Evolutionary conservation across 2,888 invertebrate species (phyloP).

Genomic region (Trilocha varians): DNA sequence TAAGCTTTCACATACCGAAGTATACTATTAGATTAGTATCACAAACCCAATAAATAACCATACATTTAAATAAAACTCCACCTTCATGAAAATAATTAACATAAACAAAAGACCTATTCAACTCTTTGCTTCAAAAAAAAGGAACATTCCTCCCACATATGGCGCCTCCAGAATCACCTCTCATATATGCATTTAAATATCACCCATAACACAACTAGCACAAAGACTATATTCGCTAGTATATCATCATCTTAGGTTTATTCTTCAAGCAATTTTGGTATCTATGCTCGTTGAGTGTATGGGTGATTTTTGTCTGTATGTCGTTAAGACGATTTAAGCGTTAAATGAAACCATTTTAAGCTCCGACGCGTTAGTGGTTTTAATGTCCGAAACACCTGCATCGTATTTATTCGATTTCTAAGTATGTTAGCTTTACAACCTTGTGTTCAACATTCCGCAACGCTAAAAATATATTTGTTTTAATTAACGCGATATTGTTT

Average conservation of each 20-base stretch:
- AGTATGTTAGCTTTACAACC: conserved; percentile 12
- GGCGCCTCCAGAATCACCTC: conserved; percentile 44
- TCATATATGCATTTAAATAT: background rate
- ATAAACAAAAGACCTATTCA: background rate
- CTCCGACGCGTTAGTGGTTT: conserved; percentile 51
- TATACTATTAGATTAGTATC: background rate
- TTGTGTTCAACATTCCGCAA: too few relatives aligned
- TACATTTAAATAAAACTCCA: background rate
- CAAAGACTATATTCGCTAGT: background rate
- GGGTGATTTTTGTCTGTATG: conserved; percentile 7
- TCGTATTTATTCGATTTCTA: conserved; percentile 39
- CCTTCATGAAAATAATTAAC: background rate
- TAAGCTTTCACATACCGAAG: too few relatives aligned
- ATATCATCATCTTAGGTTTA: background rate
- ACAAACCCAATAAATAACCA: background rate
- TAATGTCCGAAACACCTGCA: conserved; percentile 51
- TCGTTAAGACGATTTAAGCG: conserved; percentile 23
- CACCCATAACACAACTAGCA: background rate
- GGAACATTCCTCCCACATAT: conserved; percentile 31
- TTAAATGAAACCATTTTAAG: conserved; percentile 47
- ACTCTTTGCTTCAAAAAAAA: background rate
- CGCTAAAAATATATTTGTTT: too few relatives aligned
- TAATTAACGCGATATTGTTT: too few relatives aligned
- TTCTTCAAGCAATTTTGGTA: background rate
- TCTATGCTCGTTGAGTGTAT: conserved; percentile 1